A percentile compares a stretch with the other conserved stretches of the same genome.
phyloP scores from a whole-genome alignment of 2,797 vertebrate genomes.

The Octomys mimax region DNA sequence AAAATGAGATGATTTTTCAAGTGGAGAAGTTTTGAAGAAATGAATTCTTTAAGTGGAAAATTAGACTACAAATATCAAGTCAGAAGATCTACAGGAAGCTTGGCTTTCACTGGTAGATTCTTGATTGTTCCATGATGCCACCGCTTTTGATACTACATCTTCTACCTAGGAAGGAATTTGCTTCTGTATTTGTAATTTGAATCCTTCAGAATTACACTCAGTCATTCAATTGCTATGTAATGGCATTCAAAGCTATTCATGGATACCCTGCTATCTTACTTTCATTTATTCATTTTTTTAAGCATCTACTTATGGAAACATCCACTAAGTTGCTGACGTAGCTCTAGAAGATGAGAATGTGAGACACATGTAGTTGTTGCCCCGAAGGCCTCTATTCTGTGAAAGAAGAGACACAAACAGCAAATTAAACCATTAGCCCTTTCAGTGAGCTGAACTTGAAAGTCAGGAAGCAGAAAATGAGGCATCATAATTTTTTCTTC shows the following conservation, averaged over 20 bases:
- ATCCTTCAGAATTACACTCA: neutral
- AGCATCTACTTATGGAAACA: neutral
- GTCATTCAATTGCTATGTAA: neutral
- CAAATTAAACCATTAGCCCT: neutral
- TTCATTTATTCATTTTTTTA: neutral
- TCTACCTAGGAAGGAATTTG: constrained; percentile 12
- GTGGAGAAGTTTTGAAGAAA: constrained; percentile 8
- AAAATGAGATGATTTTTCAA: neutral
- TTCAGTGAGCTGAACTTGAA: neutral
- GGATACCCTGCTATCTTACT: neutral
- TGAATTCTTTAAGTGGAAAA: neutral
- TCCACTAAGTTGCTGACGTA: neutral
- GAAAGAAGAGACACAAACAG: neutral
- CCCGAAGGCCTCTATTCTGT: neutral
- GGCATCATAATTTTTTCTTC: neutral
- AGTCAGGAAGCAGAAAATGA: neutral
- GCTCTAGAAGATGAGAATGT: neutral
- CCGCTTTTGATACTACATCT: neutral
- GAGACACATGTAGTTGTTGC: neutral
- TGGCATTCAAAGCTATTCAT: neutral
- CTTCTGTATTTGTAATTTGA: constrained; percentile 11
- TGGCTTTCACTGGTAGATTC: neutral
- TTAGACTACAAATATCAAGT: neutral
- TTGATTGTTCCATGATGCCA: neutral
- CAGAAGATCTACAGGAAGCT: neutral